Conservation (phyloP, 2,797 vertebrate genomes). For the Crenichthys baileyi region DNA sequence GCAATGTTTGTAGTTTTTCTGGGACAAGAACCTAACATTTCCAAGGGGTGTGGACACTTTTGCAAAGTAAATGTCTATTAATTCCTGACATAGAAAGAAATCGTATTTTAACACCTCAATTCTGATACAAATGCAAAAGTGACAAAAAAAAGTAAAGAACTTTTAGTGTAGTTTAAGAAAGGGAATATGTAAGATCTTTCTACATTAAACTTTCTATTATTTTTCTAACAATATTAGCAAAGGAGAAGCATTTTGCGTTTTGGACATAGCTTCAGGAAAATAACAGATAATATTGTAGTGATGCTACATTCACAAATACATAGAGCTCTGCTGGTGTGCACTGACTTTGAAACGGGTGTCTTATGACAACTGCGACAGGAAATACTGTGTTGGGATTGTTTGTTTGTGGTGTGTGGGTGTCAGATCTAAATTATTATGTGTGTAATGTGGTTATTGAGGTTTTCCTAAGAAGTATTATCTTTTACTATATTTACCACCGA, state of each 20-base stretch:
- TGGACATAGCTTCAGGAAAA: neutral
- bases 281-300: neutral
- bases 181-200: too few relatives aligned
- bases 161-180: too few relatives aligned
- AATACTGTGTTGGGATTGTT: conserved; percentile 19
- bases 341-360: conserved; percentile 4
- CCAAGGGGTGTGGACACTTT: too few relatives aligned
- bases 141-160: neutral
- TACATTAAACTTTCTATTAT: too few relatives aligned
- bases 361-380: neutral
- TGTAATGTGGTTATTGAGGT: conserved; percentile 31
- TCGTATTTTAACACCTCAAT: neutral
- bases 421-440: conserved; percentile 37
- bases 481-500: conserved; percentile 23
- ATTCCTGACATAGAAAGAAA: too few relatives aligned
- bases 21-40: too few relatives aligned
- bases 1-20: too few relatives aligned
- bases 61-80: too few relatives aligned
- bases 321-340: neutral
- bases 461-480: conserved; percentile 36
- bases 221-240: neutral
- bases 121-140: neutral
- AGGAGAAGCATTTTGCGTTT: too few relatives aligned
- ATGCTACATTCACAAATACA: too few relatives aligned
- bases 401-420: conserved; percentile 25